These are phyloP conservation scores for Porites cylindrica DNA, from an alignment of 92 coral and sea anemone species.

Conservation along the genomic window DNA sequence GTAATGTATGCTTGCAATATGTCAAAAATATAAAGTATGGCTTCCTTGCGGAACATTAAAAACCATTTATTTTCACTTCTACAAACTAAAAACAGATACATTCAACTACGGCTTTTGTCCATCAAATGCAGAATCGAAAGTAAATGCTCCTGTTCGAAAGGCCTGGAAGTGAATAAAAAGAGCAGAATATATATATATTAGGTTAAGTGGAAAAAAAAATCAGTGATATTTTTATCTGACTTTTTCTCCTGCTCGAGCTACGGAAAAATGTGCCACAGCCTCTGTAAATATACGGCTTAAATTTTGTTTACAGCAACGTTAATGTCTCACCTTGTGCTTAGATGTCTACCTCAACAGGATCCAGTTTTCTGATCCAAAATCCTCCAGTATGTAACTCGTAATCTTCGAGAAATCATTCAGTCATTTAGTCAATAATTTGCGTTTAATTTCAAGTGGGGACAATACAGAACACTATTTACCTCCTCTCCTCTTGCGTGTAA, in stretches of 20 bases:
- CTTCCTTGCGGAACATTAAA: not conserved
- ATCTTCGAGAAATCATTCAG: not conserved
- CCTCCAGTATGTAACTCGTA: not conserved
- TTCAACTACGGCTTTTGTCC: too few species aligned
- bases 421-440: too few species aligned
- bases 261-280: too few species aligned
- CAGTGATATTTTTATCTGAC: too few species aligned
- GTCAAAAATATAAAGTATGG: not conserved
- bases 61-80: not conserved
- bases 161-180: too few species aligned
- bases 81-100: too few species aligned
- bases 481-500: slow-evolving; percentile 2
- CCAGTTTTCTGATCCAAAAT: not conserved
- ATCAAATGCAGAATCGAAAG: not conserved
- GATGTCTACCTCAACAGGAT: not conserved
- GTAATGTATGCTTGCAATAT: not conserved
- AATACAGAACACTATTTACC: not conserved
- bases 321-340: not conserved
- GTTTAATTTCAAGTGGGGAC: not conserved
- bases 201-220: too few species aligned
- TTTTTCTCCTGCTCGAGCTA: too few species aligned
- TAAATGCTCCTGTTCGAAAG: not conserved
- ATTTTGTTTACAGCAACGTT: not conserved
- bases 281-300: too few species aligned
- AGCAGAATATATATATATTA: too few species aligned